Percentiles rank a stretch among this genome's conserved stretches.
These are phyloP conservation scores for Aleiodes alternator DNA, from an alignment of 2,888 invertebrate genomes.

Conservation along the genomic window DNA sequence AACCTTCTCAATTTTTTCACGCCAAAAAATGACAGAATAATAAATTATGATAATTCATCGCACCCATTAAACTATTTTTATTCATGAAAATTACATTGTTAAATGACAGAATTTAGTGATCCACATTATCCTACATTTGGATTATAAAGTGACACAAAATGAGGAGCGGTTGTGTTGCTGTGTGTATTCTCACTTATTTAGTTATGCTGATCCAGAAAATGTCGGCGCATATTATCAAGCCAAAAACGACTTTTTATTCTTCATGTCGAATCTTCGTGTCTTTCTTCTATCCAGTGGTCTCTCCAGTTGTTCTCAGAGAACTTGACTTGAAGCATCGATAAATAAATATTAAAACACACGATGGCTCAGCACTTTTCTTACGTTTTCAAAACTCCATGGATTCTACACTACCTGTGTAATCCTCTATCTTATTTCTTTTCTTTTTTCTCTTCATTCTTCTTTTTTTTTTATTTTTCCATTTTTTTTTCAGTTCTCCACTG, in stretches of 20 bases:
- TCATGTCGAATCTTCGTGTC: not conserved
- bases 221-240: slow-evolving; percentile 54
- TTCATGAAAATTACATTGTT: not conserved
- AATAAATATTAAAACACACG: slow-evolving; percentile 61
- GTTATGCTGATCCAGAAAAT: slow-evolving; percentile 60
- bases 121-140: slow-evolving; percentile 42
- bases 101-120: slow-evolving; percentile 15
- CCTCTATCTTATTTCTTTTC: slow-evolving; percentile 33
- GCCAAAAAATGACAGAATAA: not conserved
- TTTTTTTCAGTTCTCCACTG: slow-evolving; percentile 19
- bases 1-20: slow-evolving; percentile 35
- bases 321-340: slow-evolving; percentile 53
- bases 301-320: slow-evolving; percentile 50
- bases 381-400: slow-evolving; percentile 30
- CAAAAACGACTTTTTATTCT: not conserved
- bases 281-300: not conserved
- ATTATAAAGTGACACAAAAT: slow-evolving; percentile 50
- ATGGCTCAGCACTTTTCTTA: slow-evolving; percentile 62
- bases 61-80: not conserved
- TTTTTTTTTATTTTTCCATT: slow-evolving; percentile 1
- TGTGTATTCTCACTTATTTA: slow-evolving; percentile 41
- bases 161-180: slow-evolving; percentile 37
- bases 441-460: slow-evolving; percentile 7
- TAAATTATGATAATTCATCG: slow-evolving; percentile 1
- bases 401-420: slow-evolving; percentile 36